These are phyloP conservation scores for Lacerta viridis DNA, from an alignment of 2,797 vertebrate genomes.

Conservation along the genomic window DNA sequence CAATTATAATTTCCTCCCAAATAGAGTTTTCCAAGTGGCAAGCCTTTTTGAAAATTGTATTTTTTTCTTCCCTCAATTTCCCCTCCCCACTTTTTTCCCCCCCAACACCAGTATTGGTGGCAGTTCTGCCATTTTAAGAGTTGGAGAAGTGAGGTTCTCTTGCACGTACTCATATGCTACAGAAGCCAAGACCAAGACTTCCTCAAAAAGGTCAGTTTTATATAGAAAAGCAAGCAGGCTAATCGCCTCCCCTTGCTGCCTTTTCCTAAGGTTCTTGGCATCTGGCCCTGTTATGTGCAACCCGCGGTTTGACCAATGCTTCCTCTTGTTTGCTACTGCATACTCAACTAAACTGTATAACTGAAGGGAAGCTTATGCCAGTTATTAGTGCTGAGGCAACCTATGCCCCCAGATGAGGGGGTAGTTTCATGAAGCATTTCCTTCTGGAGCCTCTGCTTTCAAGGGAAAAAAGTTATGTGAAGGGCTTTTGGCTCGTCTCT, in stretches of 20 bases:
- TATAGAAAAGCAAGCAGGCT: constrained; percentile 77
- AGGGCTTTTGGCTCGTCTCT: not conserved
- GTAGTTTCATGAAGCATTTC: not conserved
- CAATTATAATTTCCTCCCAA: too few relatives aligned
- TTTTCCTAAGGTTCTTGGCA: constrained; percentile 68
- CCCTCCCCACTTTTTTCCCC: not conserved
- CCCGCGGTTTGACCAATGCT: constrained; percentile 73
- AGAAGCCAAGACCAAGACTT: constrained; percentile 53
- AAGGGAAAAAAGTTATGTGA: not conserved
- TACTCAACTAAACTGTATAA: constrained; percentile 43
- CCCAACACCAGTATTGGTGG: constrained; percentile 48
- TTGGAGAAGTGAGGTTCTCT: constrained; percentile 30
- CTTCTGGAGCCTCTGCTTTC: not conserved
- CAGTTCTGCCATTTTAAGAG: constrained; percentile 37
- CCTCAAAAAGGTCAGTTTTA: constrained; percentile 70
- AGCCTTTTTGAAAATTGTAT: not conserved
- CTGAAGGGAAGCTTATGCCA: not conserved
- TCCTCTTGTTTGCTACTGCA: constrained; percentile 66
- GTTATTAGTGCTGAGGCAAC: not conserved
- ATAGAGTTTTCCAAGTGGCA: not conserved
- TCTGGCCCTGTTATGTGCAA: constrained; percentile 64
- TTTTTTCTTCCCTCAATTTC: not conserved
- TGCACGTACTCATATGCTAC: constrained; percentile 68
- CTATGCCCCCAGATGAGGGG: not conserved
- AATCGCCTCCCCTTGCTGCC: constrained; percentile 61